These are phyloP conservation scores for Physella acuta DNA, from an alignment of 1,140 invertebrate species.

Conservation along the genomic window DNA sequence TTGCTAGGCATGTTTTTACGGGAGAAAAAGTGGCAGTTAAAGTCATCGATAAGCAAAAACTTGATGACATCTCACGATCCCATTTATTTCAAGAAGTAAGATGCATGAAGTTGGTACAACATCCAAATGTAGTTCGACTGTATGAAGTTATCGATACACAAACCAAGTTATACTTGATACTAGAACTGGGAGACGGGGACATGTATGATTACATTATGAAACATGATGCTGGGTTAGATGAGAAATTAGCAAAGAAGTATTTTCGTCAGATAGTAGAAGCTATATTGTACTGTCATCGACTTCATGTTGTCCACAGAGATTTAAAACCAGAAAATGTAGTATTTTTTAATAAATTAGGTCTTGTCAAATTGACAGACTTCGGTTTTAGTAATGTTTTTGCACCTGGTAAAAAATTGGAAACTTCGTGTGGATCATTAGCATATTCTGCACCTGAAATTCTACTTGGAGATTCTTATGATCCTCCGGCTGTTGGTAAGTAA, in stretches of 20 bases:
- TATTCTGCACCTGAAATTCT: constrained; percentile 99
- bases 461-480: constrained; percentile 76
- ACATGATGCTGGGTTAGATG: constrained; percentile 73
- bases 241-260: constrained; percentile 83
- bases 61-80: constrained; percentile 93
- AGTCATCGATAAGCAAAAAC: constrained; percentile 96
- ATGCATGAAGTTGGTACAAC: constrained; percentile 99
- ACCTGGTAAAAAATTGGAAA: constrained; percentile 95
- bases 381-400: constrained; percentile 94
- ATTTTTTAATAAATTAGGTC: constrained; percentile 94
- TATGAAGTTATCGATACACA: constrained; percentile 99
- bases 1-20: constrained; percentile 97
- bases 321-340: constrained; percentile 99
- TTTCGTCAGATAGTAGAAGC: constrained; percentile 93
- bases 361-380: constrained; percentile 99
- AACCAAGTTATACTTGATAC: constrained; percentile 73
- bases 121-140: constrained; percentile 94
- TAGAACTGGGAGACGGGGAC: constrained; percentile 98
- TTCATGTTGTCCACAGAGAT: constrained; percentile 91
- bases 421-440: constrained; percentile 97
- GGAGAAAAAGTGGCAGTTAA: constrained; percentile 90
- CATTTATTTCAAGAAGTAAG: constrained; percentile 94
- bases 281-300: constrained; percentile 96
- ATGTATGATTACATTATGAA: constrained; percentile 99
- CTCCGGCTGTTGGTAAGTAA: constrained; percentile 81